Conservation (phyloP, 2,888 invertebrate genomes). For the Tiphia femorata region DNA sequence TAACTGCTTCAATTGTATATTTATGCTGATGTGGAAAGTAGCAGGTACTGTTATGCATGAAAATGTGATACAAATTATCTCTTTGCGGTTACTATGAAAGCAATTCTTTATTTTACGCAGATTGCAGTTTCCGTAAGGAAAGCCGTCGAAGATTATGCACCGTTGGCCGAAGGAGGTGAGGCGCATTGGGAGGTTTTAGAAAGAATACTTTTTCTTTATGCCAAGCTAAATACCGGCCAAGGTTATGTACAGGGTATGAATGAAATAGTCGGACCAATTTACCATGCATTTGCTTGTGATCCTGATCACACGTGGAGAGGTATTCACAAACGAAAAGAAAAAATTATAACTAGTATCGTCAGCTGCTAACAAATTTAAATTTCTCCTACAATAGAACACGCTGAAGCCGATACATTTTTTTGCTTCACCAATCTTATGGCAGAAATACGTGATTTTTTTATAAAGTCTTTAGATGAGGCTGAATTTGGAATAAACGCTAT, state of each 20-base stretch:
- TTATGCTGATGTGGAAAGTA: constrained; percentile 50
- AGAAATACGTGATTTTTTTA: constrained; percentile 97
- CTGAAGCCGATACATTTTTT: constrained; percentile 98
- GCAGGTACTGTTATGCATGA: constrained; percentile 62
- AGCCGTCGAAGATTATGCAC: constrained; percentile 85
- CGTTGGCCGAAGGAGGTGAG: constrained; percentile 90
- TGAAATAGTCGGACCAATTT: constrained; percentile 98
- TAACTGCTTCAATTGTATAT: constrained; percentile 12
- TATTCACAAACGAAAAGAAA: constrained; percentile 60
- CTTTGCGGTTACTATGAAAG: constrained; percentile 8
- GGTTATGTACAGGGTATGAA: constrained; percentile 99
- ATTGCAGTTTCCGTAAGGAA: constrained; percentile 81
- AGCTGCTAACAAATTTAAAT: neutral
- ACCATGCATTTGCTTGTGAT: constrained; percentile 96
- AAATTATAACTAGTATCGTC: neutral
- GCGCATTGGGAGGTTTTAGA: constrained; percentile 99
- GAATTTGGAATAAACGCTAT: constrained; percentile 91
- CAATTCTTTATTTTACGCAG: constrained; percentile 58
- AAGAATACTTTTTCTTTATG: constrained; percentile 95
- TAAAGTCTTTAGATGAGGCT: constrained; percentile 94
- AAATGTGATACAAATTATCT: too few relatives aligned
- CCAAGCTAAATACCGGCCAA: constrained; percentile 97
- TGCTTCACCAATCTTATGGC: constrained; percentile 99
- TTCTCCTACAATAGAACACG: constrained; percentile 78
- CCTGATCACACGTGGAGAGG: constrained; percentile 83